These are phyloP conservation scores for Lutraria rhynchaena DNA, from an alignment of 1,140 invertebrate genomes.

Conservation along the genomic window DNA sequence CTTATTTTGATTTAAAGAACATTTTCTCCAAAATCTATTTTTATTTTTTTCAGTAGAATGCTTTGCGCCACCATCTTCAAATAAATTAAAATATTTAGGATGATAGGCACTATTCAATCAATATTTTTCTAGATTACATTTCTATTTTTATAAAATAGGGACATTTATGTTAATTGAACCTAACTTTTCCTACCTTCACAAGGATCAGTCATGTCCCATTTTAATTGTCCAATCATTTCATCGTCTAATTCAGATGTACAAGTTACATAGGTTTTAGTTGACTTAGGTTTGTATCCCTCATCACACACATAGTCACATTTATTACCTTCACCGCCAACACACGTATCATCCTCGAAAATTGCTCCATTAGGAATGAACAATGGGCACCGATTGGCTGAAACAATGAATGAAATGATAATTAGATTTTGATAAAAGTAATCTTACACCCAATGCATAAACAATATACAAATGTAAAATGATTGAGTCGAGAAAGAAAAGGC, in stretches of 20 bases:
- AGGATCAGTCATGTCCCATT: constrained; percentile 34
- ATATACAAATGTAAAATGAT: too few relatives aligned
- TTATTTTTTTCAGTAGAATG: background rate
- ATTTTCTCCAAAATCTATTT: background rate
- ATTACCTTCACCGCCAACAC: constrained; percentile 21
- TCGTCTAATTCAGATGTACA: background rate
- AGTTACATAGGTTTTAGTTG: background rate
- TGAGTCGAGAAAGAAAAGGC: too few relatives aligned
- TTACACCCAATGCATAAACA: too few relatives aligned
- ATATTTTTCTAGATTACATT: background rate
- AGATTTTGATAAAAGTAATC: too few relatives aligned
- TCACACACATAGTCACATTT: constrained; percentile 22
- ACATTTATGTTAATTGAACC: background rate
- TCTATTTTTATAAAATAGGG: background rate
- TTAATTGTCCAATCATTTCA: background rate
- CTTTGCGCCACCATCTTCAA: background rate
- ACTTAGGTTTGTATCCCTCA: background rate
- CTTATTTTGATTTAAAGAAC: too few relatives aligned
- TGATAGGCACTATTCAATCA: background rate
- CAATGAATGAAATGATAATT: too few relatives aligned
- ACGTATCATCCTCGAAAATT: background rate
- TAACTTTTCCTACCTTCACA: constrained; percentile 53
- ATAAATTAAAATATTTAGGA: background rate
- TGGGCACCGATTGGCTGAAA: constrained; percentile 25
- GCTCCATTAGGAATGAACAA: background rate